A percentile compares a stretch with the other conserved stretches of the same genome.
Evolutionary conservation across 2,797 vertebrate genomes (phyloP).

Genomic region (Aselliscus stoliczkanus): DNA sequence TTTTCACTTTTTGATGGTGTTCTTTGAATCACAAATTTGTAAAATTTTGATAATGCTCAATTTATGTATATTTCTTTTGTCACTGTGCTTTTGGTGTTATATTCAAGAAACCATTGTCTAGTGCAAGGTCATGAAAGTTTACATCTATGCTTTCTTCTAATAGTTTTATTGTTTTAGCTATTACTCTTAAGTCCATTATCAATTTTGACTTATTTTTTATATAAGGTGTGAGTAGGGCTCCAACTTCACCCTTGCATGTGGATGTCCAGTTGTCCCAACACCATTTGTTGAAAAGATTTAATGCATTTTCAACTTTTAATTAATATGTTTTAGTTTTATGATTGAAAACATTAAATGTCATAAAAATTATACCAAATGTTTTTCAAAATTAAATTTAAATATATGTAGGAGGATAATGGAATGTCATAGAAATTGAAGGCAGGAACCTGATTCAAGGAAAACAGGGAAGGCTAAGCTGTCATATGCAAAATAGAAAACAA

Average conservation of each 20-base stretch:
- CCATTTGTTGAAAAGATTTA: not conserved
- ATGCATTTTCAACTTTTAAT: not conserved
- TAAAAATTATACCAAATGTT: not conserved
- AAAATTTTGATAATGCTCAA: not conserved
- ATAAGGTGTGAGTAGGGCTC: not conserved
- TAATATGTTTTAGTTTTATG: not conserved
- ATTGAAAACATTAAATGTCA: constrained; percentile 19
- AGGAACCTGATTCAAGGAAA: constrained; percentile 2
- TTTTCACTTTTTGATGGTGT: not conserved
- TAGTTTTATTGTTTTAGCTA: not conserved
- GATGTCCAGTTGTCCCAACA: not conserved
- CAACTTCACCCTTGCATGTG: not conserved
- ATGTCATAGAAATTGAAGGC: not conserved
- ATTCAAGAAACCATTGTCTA: not conserved
- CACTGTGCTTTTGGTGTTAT: not conserved
- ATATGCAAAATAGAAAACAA: not conserved
- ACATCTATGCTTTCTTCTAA: not conserved
- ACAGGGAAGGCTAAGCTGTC: not conserved
- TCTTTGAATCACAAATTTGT: not conserved
- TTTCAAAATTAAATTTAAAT: constrained; percentile 39
- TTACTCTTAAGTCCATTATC: not conserved
- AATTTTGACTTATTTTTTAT: not conserved
- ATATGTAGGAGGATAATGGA: not conserved
- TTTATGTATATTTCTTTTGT: not conserved
- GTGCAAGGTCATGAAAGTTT: not conserved